phyloP scores from a whole-genome alignment of 1,140 invertebrate genomes.

The Drosophila nebulosa region DNA sequence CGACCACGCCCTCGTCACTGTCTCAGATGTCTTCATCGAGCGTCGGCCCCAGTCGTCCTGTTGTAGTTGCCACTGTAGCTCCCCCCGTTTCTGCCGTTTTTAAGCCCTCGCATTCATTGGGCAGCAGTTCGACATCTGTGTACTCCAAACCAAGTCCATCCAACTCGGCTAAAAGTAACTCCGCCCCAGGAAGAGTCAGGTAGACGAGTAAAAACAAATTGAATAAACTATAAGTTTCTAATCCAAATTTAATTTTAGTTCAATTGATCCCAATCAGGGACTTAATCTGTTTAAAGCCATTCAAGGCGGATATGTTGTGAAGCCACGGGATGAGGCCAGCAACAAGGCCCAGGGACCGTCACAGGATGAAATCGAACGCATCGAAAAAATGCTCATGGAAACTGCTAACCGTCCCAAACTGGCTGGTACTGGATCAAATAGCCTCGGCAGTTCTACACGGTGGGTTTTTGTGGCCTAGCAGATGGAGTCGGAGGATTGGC shows the following conservation, averaged over 20 bases:
- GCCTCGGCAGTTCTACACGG: conserved; percentile 76
- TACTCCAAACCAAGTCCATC: conserved; percentile 79
- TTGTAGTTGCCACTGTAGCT: conserved; percentile 86
- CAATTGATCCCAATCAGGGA: conserved; percentile 81
- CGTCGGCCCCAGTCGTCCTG: conserved; percentile 84
- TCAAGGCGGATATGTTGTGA: conserved; percentile 90
- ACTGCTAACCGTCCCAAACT: conserved; percentile 67
- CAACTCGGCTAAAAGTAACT: conserved; percentile 80
- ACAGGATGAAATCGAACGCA: conserved; percentile 83
- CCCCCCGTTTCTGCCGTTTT: conserved; percentile 81
- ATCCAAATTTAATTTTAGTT: conserved; percentile 36
- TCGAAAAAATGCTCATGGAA: conserved; percentile 82
- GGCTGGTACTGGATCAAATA: conserved; percentile 78
- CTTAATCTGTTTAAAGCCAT: conserved; percentile 83
- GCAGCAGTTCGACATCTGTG: conserved; percentile 80
- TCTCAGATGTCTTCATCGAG: conserved; percentile 78
- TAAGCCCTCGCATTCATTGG: conserved; percentile 81
- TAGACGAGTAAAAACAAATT: neutral
- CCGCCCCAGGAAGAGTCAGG: conserved; percentile 77
- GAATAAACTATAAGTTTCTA: neutral
- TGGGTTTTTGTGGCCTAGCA: conserved; percentile 19
- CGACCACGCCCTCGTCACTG: conserved; percentile 77
- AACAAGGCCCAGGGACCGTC: conserved; percentile 85
- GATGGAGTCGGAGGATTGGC: neutral
- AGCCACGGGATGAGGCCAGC: conserved; percentile 88